Conservation (phyloP, 2,797 vertebrate genomes). For the Cygnus olor region DNA sequence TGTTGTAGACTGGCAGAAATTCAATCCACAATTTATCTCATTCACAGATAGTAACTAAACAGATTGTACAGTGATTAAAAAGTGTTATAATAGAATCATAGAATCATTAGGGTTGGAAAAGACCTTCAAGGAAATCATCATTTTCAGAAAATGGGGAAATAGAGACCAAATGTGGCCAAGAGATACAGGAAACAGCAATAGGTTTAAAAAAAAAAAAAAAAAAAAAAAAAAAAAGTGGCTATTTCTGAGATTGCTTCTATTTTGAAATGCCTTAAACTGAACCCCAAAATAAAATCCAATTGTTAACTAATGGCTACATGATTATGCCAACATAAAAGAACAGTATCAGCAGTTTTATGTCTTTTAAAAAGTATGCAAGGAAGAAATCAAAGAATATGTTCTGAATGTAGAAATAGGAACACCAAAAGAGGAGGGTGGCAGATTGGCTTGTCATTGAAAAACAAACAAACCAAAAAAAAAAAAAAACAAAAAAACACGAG, state of each 20-base stretch:
- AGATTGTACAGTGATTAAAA: slow-evolving; percentile 53
- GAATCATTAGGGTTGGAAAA: background rate
- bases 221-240: background rate
- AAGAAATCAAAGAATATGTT: background rate
- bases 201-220: background rate
- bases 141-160: background rate
- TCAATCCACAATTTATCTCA: slow-evolving; percentile 41
- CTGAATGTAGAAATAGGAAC: background rate
- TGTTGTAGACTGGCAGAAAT: slow-evolving; percentile 13
- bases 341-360: background rate
- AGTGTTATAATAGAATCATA: background rate
- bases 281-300: background rate
- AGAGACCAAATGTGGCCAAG: background rate
- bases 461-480: no score
- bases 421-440: background rate
- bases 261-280: background rate
- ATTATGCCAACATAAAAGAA: background rate
- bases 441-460: background rate
- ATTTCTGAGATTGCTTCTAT: background rate
- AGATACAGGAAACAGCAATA: background rate
- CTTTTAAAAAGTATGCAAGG: background rate
- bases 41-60: slow-evolving; percentile 24
- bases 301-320: background rate
- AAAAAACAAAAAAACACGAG: no score
- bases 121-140: no score